phyloP scores from a whole-genome alignment of 2,797 vertebrate genomes.

The Leucoraja ocellata region DNA sequence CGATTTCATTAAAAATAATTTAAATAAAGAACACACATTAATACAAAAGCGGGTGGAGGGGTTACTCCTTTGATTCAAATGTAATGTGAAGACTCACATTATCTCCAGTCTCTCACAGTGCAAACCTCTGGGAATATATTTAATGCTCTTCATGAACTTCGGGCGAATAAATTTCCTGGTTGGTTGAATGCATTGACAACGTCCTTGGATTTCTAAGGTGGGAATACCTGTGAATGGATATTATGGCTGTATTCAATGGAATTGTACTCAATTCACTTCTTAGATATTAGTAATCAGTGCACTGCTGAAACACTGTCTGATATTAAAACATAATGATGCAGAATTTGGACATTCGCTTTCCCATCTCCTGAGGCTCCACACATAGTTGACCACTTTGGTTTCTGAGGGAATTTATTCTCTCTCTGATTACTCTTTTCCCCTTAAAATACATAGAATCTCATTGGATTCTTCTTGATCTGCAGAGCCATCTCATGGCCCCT shows the following conservation, averaged over 20 bases:
- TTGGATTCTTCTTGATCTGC: no score
- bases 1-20: not conserved
- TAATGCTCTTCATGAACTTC: not conserved
- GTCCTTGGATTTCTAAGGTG: not conserved
- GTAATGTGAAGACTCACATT: not conserved
- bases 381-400: no score
- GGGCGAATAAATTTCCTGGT: not conserved
- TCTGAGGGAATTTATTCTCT: no score
- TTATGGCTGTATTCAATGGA: not conserved
- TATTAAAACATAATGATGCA: not conserved
- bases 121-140: conserved; percentile 10
- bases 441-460: no score
- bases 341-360: not conserved
- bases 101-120: not conserved
- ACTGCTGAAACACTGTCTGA: not conserved
- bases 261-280: not conserved
- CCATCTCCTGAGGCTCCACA: no score
- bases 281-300: not conserved
- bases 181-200: not conserved
- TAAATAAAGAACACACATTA: not conserved
- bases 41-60: not conserved
- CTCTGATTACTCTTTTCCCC: no score
- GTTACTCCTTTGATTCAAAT: not conserved
- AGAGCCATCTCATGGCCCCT: no score
- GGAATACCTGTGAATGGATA: conserved; percentile 7